These are phyloP conservation scores for Copsychus sechellarum DNA, from an alignment of 2,113 vertebrate species.

Conservation along the genomic window DNA sequence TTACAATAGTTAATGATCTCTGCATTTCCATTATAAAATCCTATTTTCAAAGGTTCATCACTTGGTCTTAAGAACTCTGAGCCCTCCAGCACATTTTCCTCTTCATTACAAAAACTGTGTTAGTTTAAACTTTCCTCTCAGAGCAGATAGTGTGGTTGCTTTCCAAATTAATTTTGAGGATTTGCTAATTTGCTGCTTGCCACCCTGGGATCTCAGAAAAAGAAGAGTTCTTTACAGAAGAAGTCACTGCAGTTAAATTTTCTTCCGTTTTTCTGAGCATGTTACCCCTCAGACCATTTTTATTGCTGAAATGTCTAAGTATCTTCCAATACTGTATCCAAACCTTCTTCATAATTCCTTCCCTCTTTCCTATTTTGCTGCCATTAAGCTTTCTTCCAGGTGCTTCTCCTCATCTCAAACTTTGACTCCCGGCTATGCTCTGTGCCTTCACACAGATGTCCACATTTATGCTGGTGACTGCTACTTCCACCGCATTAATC, in stretches of 20 bases:
- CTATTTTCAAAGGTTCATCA: slow-evolving; percentile 49
- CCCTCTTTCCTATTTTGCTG: background rate
- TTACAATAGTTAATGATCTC: slow-evolving; percentile 70
- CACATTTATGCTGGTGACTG: background rate
- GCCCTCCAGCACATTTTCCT: slow-evolving; percentile 7
- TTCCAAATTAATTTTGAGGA: slow-evolving; percentile 1
- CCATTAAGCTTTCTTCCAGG: background rate
- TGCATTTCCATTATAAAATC: slow-evolving; percentile 65
- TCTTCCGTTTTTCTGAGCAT: background rate
- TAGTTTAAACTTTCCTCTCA: slow-evolving; percentile 39
- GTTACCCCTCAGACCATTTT: background rate
- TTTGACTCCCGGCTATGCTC: background rate
- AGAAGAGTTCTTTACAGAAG: background rate
- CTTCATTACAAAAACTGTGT: slow-evolving; percentile 11
- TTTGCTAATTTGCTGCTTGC: slow-evolving; percentile 9
- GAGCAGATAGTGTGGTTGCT: background rate
- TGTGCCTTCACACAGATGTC: background rate
- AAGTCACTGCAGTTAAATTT: background rate
- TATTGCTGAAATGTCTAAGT: background rate
- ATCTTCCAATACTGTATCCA: background rate
- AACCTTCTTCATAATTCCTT: background rate
- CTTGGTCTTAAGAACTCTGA: slow-evolving; percentile 31
- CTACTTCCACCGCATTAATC: background rate
- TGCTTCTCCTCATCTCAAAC: background rate
- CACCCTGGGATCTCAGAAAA: background rate